A percentile compares a stretch with the other conserved stretches of the same genome.
phyloP scores from a whole-genome alignment of 2,888 invertebrate genomes.

The Drosophila hamatofila region DNA sequence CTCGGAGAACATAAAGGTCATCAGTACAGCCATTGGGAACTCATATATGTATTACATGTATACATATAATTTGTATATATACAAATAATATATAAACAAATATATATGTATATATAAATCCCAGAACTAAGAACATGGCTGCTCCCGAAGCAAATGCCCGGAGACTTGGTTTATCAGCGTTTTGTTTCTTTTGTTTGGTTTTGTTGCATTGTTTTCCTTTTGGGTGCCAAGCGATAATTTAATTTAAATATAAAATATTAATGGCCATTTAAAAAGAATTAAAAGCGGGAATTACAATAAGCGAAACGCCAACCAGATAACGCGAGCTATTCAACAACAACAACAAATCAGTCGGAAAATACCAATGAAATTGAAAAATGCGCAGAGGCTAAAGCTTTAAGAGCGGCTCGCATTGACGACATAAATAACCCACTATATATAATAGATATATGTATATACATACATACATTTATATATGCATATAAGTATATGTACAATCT shows the following conservation, averaged over 20 bases:
- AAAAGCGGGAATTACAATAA: slow-evolving; percentile 41
- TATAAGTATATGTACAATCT: slow-evolving; percentile 24
- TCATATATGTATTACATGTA: background rate
- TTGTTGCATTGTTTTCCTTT: slow-evolving; percentile 43
- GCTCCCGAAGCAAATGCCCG: slow-evolving; percentile 20
- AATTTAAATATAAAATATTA: slow-evolving; percentile 70
- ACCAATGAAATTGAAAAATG: slow-evolving; percentile 39
- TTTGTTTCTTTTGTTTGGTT: slow-evolving; percentile 31
- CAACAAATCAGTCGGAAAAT: slow-evolving; percentile 34
- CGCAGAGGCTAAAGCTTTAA: slow-evolving; percentile 16
- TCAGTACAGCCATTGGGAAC: slow-evolving; percentile 7
- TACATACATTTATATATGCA: background rate
- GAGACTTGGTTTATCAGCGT: slow-evolving; percentile 48
- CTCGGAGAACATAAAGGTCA: slow-evolving; percentile 39
- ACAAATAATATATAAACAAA: background rate
- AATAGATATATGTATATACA: background rate
- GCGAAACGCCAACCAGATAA: slow-evolving; percentile 55
- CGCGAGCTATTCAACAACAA: slow-evolving; percentile 10
- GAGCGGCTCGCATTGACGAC: slow-evolving; percentile 42
- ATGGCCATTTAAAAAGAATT: slow-evolving; percentile 51
- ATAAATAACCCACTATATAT: slow-evolving; percentile 45
- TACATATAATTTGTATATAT: background rate
- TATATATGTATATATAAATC: background rate
- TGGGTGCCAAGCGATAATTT: slow-evolving; percentile 57
- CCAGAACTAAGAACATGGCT: slow-evolving; percentile 28